Conservation (phyloP, 2,797 vertebrate genomes). For the Phataginus tetradactyla region DNA sequence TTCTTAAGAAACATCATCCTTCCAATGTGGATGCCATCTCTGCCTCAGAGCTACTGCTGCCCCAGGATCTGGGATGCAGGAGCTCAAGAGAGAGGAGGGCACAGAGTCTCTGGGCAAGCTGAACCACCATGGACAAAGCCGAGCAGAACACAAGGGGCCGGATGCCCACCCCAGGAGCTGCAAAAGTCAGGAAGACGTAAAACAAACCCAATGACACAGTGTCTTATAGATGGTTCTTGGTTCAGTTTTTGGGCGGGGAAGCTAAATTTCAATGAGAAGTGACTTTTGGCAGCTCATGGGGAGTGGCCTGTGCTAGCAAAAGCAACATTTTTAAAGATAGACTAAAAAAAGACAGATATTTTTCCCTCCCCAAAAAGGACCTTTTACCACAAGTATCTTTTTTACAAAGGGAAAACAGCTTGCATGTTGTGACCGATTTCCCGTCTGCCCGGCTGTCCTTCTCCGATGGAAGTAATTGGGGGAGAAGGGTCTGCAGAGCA, state of each 20-base stretch:
- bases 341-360: background rate
- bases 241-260: background rate
- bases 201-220: background rate
- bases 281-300: background rate
- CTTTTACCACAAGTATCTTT: background rate
- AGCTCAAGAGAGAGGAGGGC: background rate
- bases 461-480: conserved; percentile 65
- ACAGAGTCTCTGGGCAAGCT: background rate
- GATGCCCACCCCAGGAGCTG: background rate
- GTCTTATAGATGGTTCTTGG: background rate
- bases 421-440: background rate
- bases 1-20: background rate
- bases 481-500: conserved; percentile 57
- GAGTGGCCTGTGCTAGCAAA: background rate
- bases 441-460: background rate
- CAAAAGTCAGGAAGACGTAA: background rate
- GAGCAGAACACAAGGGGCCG: background rate
- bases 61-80: background rate
- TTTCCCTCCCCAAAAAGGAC: background rate
- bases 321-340: background rate
- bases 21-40: background rate
- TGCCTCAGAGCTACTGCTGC: rapidly evolving
- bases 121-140: background rate
- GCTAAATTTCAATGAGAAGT: background rate
- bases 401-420: conserved; percentile 20